These are phyloP conservation scores for Drosophila ananassae DNA, from an alignment of 1,140 invertebrate genomes.

Conservation along the genomic window DNA sequence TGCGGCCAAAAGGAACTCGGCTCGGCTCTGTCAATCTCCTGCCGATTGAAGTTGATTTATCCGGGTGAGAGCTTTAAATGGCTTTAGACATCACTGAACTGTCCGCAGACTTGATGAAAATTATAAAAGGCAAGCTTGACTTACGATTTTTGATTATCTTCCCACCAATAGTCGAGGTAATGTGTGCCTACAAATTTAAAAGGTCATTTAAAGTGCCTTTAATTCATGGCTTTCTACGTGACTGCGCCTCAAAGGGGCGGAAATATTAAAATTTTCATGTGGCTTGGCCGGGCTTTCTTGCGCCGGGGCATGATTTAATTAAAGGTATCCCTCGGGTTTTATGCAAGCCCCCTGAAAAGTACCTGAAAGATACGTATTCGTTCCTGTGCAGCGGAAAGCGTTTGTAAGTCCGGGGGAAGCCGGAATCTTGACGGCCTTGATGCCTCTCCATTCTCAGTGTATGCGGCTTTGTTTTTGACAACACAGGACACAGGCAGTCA, in stretches of 20 bases:
- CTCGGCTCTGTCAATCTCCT: constrained; percentile 39
- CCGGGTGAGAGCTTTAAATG: constrained; percentile 29
- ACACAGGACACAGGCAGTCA: not conserved
- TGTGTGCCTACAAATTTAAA: constrained; percentile 2
- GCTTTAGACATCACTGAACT: constrained; percentile 28
- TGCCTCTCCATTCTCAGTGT: constrained; percentile 9
- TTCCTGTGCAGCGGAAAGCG: constrained; percentile 36
- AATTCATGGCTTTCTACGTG: constrained; percentile 5
- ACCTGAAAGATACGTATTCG: not conserved
- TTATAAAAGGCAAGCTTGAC: constrained; percentile 12
- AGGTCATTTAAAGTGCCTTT: not conserved
- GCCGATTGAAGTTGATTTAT: constrained; percentile 51
- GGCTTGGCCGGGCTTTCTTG: constrained; percentile 2
- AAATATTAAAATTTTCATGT: constrained; percentile 41
- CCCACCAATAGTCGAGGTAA: not conserved
- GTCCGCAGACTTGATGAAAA: constrained; percentile 16
- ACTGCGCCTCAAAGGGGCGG: constrained; percentile 25
- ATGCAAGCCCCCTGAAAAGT: not conserved
- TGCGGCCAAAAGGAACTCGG: constrained; percentile 30
- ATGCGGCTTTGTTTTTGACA: constrained; percentile 48
- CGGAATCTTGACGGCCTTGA: constrained; percentile 15
- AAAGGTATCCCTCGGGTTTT: not conserved
- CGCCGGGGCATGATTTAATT: constrained; percentile 39
- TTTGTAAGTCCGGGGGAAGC: constrained; percentile 33
- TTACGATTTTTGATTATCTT: constrained; percentile 14